These are phyloP conservation scores for Phrynocephalus versicolor DNA, from an alignment of 2,113 vertebrate genomes.

Conservation along the genomic window DNA sequence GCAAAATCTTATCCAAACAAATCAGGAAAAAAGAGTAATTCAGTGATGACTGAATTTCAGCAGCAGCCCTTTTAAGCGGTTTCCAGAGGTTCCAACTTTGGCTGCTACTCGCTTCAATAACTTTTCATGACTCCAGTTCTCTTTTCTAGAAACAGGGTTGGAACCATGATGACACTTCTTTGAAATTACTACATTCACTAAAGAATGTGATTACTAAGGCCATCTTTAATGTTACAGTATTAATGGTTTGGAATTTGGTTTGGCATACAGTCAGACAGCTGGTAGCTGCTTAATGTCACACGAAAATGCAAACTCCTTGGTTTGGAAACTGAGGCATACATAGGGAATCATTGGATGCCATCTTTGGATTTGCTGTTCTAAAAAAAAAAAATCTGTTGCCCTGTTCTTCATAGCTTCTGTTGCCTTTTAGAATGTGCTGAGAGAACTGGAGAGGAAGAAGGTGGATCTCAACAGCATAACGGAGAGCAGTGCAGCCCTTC, in stretches of 20 bases:
- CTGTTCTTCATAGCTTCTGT: slow-evolving; percentile 38
- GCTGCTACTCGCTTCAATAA: neutral
- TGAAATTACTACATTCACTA: neutral
- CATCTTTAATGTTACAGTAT: neutral
- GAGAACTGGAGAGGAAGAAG: slow-evolving; percentile 89
- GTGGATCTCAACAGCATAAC: slow-evolving; percentile 83
- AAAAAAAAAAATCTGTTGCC: neutral
- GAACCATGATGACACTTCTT: neutral
- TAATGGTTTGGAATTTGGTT: neutral
- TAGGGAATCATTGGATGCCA: neutral
- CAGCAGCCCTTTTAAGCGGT: neutral
- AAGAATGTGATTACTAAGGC: neutral
- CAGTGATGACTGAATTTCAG: too few relatives aligned
- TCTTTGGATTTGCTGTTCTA: neutral
- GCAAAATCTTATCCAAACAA: neutral
- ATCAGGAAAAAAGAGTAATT: neutral
- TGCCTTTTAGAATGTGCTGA: slow-evolving; percentile 84
- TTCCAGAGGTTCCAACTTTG: neutral
- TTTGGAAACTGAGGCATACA: neutral
- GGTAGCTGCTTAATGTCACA: neutral
- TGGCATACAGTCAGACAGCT: neutral
- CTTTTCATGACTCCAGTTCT: neutral
- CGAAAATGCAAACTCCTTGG: neutral
- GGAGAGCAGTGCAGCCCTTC: slow-evolving; percentile 85
- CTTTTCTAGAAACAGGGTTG: neutral